Conservation (phyloP, 2,113 vertebrate genomes). For the Halcyon senegalensis region DNA sequence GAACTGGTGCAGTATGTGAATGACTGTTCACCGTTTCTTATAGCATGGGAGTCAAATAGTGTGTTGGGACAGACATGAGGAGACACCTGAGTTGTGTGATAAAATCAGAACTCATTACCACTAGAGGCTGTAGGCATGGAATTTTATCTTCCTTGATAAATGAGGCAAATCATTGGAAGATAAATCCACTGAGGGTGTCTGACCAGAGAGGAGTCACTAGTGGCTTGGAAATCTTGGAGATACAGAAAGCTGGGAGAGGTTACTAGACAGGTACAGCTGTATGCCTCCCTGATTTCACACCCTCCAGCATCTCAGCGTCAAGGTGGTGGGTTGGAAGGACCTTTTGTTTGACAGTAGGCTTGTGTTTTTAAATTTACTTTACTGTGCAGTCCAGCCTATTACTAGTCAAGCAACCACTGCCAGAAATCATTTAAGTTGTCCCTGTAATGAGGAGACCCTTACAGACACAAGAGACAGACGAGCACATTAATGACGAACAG, state of each 20-base stretch:
- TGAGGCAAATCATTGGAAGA: background rate
- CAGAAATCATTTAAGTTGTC: background rate
- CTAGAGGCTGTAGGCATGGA: background rate
- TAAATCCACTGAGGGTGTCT: background rate
- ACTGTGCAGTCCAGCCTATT: too few relatives aligned
- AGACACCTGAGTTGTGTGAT: rapidly evolving
- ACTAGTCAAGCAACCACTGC: background rate
- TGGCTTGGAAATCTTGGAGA: background rate
- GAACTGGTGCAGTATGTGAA: background rate
- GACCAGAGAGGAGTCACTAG: background rate
- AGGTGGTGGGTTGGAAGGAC: background rate
- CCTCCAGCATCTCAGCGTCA: background rate
- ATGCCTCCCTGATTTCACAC: background rate
- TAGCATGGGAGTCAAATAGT: background rate
- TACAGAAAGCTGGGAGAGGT: background rate
- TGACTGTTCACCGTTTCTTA: background rate
- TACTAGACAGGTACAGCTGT: background rate
- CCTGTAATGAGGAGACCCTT: background rate
- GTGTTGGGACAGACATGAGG: background rate
- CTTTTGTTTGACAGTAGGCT: background rate
- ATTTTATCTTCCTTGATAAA: background rate
- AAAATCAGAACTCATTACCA: background rate
- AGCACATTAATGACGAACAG: background rate
- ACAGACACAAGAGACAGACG: background rate
- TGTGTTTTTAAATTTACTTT: background rate